Conservation (phyloP, 35 echinoderm and acorn worm genomes). For the Strongylocentrotus purpuratus region DNA sequence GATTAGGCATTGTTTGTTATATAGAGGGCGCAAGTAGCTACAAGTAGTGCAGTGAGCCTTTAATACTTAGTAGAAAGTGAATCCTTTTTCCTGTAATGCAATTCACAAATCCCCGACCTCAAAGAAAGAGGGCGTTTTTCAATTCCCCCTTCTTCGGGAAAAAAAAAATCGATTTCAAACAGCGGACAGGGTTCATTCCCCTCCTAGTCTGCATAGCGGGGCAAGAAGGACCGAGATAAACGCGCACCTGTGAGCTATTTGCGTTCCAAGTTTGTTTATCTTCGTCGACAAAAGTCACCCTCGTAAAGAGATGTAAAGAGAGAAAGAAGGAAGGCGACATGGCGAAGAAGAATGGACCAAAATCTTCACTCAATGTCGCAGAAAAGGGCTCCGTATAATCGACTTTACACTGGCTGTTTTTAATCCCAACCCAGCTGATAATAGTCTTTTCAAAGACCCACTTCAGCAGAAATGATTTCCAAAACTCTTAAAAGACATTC, state of each 20-base stretch:
- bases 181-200: conserved; percentile 28
- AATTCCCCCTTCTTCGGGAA: not conserved
- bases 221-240: not conserved
- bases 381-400: conserved; percentile 31
- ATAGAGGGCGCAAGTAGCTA: too few species aligned
- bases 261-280: conserved; percentile 46
- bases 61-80: too few species aligned
- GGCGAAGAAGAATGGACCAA: conserved; percentile 35
- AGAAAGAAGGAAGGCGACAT: conserved; percentile 40
- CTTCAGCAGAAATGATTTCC: not conserved
- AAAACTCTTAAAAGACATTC: not conserved
- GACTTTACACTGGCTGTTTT: conserved; percentile 40
- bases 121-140: not conserved
- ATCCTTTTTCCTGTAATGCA: too few species aligned
- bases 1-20: too few species aligned
- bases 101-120: not conserved
- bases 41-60: too few species aligned
- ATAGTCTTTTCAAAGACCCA: not conserved
- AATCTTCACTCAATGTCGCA: conserved; percentile 50
- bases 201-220: not conserved
- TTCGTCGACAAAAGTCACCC: conserved; percentile 42
- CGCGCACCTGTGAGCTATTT: conserved; percentile 52
- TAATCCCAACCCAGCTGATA: not conserved
- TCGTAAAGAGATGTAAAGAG: conserved; percentile 40
- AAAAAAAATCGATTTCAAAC: not conserved